phyloP scores from a whole-genome alignment of 2,113 vertebrate species.

The Lipotes vexillifer region DNA sequence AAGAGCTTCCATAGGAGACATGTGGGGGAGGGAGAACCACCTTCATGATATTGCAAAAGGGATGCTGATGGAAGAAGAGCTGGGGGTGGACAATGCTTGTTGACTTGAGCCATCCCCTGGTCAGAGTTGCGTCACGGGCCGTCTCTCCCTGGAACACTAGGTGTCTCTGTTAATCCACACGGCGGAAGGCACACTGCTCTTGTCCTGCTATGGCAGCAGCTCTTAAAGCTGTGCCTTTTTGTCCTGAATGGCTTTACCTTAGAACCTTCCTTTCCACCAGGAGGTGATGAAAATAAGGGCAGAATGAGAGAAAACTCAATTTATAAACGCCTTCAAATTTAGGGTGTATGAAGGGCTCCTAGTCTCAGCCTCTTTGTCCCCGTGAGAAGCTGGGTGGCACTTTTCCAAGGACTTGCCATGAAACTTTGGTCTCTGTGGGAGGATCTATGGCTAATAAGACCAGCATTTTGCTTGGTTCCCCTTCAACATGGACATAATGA shows the following conservation, averaged over 20 bases:
- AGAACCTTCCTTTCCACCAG: not conserved
- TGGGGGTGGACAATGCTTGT: not conserved
- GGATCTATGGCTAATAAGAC: not conserved
- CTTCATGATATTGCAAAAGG: not conserved
- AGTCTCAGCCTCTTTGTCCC: not conserved
- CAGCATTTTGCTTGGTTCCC: not conserved
- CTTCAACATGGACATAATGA: not conserved
- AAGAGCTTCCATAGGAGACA: not conserved
- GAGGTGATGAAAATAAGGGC: not conserved
- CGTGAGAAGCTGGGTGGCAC: not conserved
- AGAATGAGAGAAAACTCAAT: not conserved
- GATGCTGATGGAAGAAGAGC: not conserved
- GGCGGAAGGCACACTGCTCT: not conserved
- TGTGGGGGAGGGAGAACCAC: no score
- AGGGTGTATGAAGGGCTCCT: not conserved
- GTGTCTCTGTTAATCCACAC: not conserved
- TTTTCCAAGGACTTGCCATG: not conserved
- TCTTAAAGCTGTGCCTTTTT: not conserved
- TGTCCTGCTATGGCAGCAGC: fast-evolving
- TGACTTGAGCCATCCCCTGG: not conserved
- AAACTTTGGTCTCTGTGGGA: not conserved
- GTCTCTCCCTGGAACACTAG: not conserved
- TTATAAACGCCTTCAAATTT: not conserved
- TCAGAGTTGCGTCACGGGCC: no score
- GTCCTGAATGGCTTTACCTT: not conserved